Base-by-base conservation (phyloP, 2,113 vertebrate species). In the Bucco capensis region DNA sequence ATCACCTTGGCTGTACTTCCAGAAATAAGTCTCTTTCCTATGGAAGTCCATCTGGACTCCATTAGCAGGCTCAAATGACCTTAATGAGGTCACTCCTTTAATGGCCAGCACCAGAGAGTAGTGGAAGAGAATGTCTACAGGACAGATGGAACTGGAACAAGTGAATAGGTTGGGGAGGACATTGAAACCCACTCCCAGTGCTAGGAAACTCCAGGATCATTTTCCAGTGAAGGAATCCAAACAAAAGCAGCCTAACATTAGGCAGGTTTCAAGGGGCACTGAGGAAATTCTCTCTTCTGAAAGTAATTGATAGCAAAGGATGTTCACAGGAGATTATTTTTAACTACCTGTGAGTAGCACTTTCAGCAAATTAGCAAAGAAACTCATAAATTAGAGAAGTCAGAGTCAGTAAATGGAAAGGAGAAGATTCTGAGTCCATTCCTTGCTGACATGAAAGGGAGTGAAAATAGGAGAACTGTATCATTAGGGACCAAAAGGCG, bases 311-410 rank as follows among this genome's bases (percentile, higher is more conserved):
- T 69, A 19, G 65, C 12, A 76, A 92, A 69, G 57, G 70, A 79
- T 89, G n/a, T 57, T 91, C 71, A 61, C 13, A 33, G 79, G 85
- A 89, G 54, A 46, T 76, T n/a, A n/a, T n/a, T 91, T 88, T 84
- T 88, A 75, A 75, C 74, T 88, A 60, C 24, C 50, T 87, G 24
- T 40, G 90, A 89, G 54, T 57, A 93, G 53, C 71, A 47, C 64
- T 91, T 94, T 50, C 31, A 90, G 54, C 58, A 90, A 90, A 83
- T 93, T 83, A 93, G 30, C 44, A 50, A 51, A 51, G 60, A 85
- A 83, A 80, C 83, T 83, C 15, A 73, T 89, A 83, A 85, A 72
- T 88, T 72, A 47, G 50, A 37, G 37, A 33, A 57, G 67, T 66
- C 31, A 58, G 31, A 46, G 66, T 49, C 2, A 4, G 37, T 83